Evolutionary conservation across 2,797 vertebrate genomes (phyloP).

Genomic region (Helostoma temminkii): DNA sequence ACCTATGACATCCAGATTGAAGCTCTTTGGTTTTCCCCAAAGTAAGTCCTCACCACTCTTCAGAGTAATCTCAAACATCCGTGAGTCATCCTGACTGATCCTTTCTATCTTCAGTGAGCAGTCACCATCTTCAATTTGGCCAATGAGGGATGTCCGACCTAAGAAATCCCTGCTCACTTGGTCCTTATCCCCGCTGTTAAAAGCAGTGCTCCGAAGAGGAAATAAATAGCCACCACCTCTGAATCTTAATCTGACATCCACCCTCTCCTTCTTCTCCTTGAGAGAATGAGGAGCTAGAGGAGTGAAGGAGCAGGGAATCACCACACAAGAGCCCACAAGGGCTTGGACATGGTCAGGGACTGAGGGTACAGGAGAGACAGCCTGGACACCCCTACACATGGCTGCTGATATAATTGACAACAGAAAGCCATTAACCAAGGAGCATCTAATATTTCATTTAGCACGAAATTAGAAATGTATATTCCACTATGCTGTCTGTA

Average conservation of each 20-base stretch:
- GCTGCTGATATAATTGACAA: constrained; percentile 44
- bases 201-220: constrained; percentile 67
- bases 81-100: constrained; percentile 70
- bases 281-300: constrained; percentile 26
- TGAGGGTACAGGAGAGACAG: constrained; percentile 63
- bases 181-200: constrained; percentile 74
- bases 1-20: constrained; percentile 77
- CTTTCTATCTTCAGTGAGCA: constrained; percentile 82
- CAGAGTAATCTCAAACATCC: constrained; percentile 78
- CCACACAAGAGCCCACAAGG: constrained; percentile 82
- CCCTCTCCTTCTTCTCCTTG: constrained; percentile 21
- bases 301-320: constrained; percentile 85
- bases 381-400: constrained; percentile 50
- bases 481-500: constrained; percentile 7
- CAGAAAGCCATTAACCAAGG: background rate
- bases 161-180: constrained; percentile 71
- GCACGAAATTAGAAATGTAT: background rate
- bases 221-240: constrained; percentile 45
- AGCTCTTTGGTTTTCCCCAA: constrained; percentile 66
- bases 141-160: constrained; percentile 72
- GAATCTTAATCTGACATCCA: constrained; percentile 75
- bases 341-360: constrained; percentile 76
- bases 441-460: background rate
- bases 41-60: constrained; percentile 64
- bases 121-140: constrained; percentile 75